These are phyloP conservation scores for Chrysomallon squamiferum DNA, from an alignment of 1,140 invertebrate species.

Conservation along the genomic window DNA sequence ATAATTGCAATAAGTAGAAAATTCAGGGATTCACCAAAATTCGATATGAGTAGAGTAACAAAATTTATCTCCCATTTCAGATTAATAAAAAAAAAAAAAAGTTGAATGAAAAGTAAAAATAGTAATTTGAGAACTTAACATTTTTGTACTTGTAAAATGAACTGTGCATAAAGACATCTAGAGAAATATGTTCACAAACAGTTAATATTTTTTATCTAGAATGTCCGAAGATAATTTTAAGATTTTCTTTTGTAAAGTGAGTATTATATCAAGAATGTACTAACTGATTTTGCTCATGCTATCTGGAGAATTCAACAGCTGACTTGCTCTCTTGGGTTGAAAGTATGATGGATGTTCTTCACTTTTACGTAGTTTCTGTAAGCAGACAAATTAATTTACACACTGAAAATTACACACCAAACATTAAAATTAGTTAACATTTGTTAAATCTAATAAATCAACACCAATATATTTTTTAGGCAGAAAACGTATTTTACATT, in stretches of 20 bases:
- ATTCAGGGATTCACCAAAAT: too few species aligned
- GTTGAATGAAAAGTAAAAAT: background rate
- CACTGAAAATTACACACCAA: background rate
- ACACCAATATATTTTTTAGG: background rate
- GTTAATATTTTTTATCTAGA: too few species aligned
- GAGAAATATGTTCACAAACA: too few species aligned
- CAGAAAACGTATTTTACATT: background rate
- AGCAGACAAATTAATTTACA: slow-evolving; percentile 9
- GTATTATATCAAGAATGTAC: too few species aligned
- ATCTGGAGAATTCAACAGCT: slow-evolving; percentile 68
- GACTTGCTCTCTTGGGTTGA: slow-evolving; percentile 71
- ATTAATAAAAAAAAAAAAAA: background rate
- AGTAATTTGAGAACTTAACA: too few species aligned
- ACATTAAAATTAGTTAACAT: background rate
- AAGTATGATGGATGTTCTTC: slow-evolving; percentile 78
- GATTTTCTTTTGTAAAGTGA: too few species aligned
- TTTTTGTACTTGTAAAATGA: too few species aligned
- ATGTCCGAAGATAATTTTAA: too few species aligned
- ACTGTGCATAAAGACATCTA: too few species aligned
- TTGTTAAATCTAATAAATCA: background rate
- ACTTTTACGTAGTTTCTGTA: slow-evolving; percentile 69
- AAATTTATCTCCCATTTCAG: too few species aligned
- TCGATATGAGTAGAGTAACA: too few species aligned
- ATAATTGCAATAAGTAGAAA: background rate
- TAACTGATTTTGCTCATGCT: slow-evolving; percentile 39